phyloP scores from a whole-genome alignment of 2,888 invertebrate species.

The Rotaria magnacalcarata region DNA sequence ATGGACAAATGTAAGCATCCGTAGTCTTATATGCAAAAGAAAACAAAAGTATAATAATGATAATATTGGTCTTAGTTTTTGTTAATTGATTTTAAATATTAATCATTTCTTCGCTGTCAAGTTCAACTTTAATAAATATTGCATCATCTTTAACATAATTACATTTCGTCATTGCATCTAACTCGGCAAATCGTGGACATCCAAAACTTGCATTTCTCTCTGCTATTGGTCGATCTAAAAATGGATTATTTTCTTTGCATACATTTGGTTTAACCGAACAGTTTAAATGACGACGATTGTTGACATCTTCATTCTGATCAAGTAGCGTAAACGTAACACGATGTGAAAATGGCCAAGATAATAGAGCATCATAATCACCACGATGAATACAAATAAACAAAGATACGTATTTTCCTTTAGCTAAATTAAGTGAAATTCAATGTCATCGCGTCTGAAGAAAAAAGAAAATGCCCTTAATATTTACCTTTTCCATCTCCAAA shows the following conservation, averaged over 20 bases:
- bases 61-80: background rate
- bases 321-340: constrained; percentile 52
- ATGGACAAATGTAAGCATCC: background rate
- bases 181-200: constrained; percentile 53
- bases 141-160: constrained; percentile 50
- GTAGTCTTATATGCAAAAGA: background rate
- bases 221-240: constrained; percentile 54
- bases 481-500: constrained; percentile 55
- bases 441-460: background rate
- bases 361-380: constrained; percentile 53
- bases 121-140: constrained; percentile 49
- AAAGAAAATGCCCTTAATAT: background rate
- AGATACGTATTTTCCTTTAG: constrained; percentile 52
- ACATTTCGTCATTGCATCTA: constrained; percentile 47
- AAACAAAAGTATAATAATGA: background rate
- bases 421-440: constrained; percentile 47
- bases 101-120: constrained; percentile 49
- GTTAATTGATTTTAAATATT: constrained; percentile 7
- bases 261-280: constrained; percentile 53
- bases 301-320: constrained; percentile 53
- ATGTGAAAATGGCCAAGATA: constrained; percentile 54
- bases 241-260: constrained; percentile 52
- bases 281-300: constrained; percentile 54
- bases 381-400: constrained; percentile 52
- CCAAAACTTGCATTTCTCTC: constrained; percentile 59